These are phyloP conservation scores for Coranthus polyacanthus DNA, from an alignment of 2,797 vertebrate genomes.

Conservation along the genomic window DNA sequence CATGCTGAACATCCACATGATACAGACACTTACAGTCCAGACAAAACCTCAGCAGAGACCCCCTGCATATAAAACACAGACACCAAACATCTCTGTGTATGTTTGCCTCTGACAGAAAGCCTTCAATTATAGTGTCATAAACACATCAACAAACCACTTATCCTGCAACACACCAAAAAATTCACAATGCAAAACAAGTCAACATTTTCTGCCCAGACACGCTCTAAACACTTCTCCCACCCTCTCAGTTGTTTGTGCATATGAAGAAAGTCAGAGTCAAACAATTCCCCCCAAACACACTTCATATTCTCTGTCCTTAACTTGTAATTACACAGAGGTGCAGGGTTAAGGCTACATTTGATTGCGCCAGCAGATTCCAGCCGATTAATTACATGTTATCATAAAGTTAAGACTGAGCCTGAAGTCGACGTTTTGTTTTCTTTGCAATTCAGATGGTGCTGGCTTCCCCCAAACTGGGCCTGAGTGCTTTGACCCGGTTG, in stretches of 20 bases:
- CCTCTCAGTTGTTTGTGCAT: slow-evolving; percentile 65
- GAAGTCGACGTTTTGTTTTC: slow-evolving; percentile 78
- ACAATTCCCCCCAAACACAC: slow-evolving; percentile 33
- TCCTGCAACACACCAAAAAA: slow-evolving; percentile 31
- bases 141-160: slow-evolving; percentile 54
- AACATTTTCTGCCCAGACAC: slow-evolving; percentile 42
- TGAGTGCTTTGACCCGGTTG: slow-evolving; percentile 73
- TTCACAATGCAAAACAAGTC: slow-evolving; percentile 16
- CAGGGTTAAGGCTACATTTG: slow-evolving; percentile 74
- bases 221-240: slow-evolving; percentile 69
- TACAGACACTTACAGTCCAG: slow-evolving; percentile 36
- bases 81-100: slow-evolving; percentile 42
- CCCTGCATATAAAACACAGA: slow-evolving; percentile 33
- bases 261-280: slow-evolving; percentile 47
- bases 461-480: slow-evolving; percentile 74
- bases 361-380: slow-evolving; percentile 81
- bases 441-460: slow-evolving; percentile 77
- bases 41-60: too few species aligned
- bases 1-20: too few species aligned
- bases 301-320: slow-evolving; percentile 53
- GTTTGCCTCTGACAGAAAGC: slow-evolving; percentile 47
- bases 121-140: slow-evolving; percentile 42
- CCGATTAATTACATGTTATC: slow-evolving; percentile 82
- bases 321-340: slow-evolving; percentile 70
- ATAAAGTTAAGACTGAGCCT: slow-evolving; percentile 68